Conservation (phyloP, 2,888 invertebrate genomes). For the Drosophila atripex region DNA sequence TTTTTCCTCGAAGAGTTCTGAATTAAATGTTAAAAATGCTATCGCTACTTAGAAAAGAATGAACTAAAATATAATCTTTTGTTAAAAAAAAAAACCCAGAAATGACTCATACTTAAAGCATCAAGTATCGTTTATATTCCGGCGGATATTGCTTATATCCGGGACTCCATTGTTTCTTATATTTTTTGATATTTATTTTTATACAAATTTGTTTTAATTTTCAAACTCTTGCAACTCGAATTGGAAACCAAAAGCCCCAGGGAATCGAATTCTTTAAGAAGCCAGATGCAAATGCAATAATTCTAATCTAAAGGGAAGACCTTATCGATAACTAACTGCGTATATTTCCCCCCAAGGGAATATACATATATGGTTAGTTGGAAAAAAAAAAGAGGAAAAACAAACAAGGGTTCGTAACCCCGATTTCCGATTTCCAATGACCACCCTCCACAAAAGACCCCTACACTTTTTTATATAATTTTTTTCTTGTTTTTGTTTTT, state of each 20-base stretch:
- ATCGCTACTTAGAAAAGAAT: too few species aligned
- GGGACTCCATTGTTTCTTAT: too few species aligned
- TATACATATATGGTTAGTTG: background rate
- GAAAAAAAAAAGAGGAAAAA: background rate
- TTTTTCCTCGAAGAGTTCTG: too few species aligned
- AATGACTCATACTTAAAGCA: too few species aligned
- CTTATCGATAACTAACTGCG: background rate
- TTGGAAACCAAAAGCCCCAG: background rate
- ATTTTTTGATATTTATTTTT: too few species aligned
- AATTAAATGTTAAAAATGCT: too few species aligned
- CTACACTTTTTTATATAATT: background rate
- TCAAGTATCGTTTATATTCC: too few species aligned
- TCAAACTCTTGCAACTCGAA: background rate
- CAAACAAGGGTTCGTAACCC: slow-evolving; percentile 52
- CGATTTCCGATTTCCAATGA: slow-evolving; percentile 48
- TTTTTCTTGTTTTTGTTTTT: background rate
- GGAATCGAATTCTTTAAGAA: background rate
- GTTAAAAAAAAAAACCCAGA: too few species aligned
- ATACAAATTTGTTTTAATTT: too few species aligned
- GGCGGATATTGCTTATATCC: too few species aligned
- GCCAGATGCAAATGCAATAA: slow-evolving; percentile 1
- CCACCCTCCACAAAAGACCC: background rate
- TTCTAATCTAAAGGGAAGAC: background rate
- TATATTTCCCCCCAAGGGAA: background rate
- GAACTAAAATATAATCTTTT: too few species aligned